Percentiles rank a stretch among this genome's conserved stretches.
These are phyloP conservation scores for Athripsodes cinereus DNA, from an alignment of 2,888 invertebrate species.

Conservation along the genomic window DNA sequence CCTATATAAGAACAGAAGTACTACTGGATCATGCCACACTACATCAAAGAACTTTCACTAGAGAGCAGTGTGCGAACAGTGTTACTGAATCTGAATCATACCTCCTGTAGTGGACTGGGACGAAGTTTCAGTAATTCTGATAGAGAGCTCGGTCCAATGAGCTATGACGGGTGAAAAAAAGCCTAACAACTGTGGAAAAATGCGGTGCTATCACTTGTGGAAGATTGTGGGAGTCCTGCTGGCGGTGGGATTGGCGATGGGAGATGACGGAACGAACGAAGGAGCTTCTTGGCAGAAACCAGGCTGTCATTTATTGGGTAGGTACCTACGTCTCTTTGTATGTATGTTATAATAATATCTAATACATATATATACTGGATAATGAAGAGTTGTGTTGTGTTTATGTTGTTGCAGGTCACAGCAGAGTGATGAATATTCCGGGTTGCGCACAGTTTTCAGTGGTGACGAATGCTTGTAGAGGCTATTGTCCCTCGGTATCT, in stretches of 20 bases:
- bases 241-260: not conserved
- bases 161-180: too few species aligned
- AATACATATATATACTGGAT: too few species aligned
- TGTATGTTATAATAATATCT: too few species aligned
- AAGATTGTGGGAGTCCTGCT: not conserved
- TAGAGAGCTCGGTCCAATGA: too few species aligned
- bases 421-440: conserved; percentile 72
- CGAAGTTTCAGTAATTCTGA: too few species aligned
- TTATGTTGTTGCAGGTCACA: conserved; percentile 64
- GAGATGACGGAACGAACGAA: not conserved
- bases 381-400: too few species aligned
- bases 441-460: conserved; percentile 80
- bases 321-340: not conserved
- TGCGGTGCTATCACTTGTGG: not conserved
- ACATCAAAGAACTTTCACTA: too few species aligned
- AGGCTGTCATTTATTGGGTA: conserved; percentile 26
- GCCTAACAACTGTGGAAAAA: not conserved
- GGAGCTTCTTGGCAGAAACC: conserved; percentile 22
- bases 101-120: too few species aligned
- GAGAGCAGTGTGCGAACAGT: too few species aligned
- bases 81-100: too few species aligned
- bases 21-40: too few species aligned
- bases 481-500: conserved; percentile 83
- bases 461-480: conserved; percentile 82
- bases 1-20: too few species aligned